Base-by-base conservation (phyloP, 2,113 vertebrate genomes). In the Vimba vimba region DNA sequence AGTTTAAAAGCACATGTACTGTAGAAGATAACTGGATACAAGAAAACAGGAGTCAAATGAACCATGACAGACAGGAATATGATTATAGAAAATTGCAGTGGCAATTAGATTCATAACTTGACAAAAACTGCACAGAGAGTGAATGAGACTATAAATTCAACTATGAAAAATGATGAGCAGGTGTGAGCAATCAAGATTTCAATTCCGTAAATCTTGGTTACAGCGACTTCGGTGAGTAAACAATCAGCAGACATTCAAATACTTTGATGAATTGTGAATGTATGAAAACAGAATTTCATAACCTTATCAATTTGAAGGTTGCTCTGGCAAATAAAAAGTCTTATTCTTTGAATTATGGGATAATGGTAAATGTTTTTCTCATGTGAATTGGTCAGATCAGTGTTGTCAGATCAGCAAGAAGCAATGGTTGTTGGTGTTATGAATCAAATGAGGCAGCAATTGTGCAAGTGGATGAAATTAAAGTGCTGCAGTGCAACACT, bases 151-250 rank as follows among this genome's bases (percentile, higher is more conserved):
- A 82, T 82, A 68, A 66, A 52, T 47, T 13, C 57, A 80, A 64
- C 59, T 64, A 47, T 2, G 60, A 25, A 62, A 64, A 80, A 64
- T 64, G 7, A 80, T 80, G 78, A 64, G 78, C 79, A 68, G 43
- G 79, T 68, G 79, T 15, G 13, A 23, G 60, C 62, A 82, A 68
- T 82, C 79, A 68, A 50, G 43, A 82, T 30, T 68, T n/a, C 59
- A 82, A 50, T 82, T 52, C n/a, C n/a, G n/a, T 7, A 79, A 47
- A 71, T 43, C 19, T 55, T 10, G 27, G 13, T 36, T 30, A 36
- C 27, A 78, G 76, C 27, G 3, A 12, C 21, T 36, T 60, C 6
- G 4, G 12, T 64, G 4, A 74, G 12, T 25, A 47, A 80, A 80
- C 57, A 25, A 80, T 64, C 59, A 80, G 59, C 13, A 80, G 59